Evolutionary conservation across 2,113 vertebrate species (phyloP), one percentile per base, ranked within the genome.

Genomic region (Salvator merianae): DNA sequence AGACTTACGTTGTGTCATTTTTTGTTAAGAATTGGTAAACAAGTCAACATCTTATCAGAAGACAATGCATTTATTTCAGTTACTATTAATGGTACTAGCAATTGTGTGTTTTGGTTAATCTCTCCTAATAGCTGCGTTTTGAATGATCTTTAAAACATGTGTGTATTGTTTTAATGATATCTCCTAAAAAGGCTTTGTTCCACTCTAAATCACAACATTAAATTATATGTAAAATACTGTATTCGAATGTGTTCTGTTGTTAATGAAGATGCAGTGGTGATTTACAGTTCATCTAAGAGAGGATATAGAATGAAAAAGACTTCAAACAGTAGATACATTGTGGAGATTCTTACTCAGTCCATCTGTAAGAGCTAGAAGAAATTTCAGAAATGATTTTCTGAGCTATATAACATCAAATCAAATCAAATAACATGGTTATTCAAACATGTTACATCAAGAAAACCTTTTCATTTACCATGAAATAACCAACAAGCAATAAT

Each of bases 361-460:
- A 84, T 88, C 92, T 88, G 88, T 92, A 90, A 89, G 90, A 92
- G 47, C 81, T 84, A 83, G 76, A 82, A 79, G 47, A 70, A 79
- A 74, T 77, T 75, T 93, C 93, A 91, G 92, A 87, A 79, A 83
- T 89, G 81, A 66, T 87, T 95, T 95, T 93, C 88, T 93, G 84
- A 88, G 79, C 91, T 93, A 91, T 88, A 92, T 92, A 90, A 38
- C 93, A 82, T 91, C 96, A 95, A 95, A 95, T 96, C 90, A 89
- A 91, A 91, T 96, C 95, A 95, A 95, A 91, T 94, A 95, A 59
- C 18, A 55, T 55, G 55, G 20, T 59, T 95, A 95, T 92, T 94
- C 88, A 87, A 93, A 94, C 93, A 95, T 94, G 89, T 89, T 82
- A 88, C 93, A 94, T 96, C 91, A 95, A 91, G 90, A 93, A 93